Conservation (phyloP, 2,888 invertebrate species). For the Empis stercorea region DNA sequence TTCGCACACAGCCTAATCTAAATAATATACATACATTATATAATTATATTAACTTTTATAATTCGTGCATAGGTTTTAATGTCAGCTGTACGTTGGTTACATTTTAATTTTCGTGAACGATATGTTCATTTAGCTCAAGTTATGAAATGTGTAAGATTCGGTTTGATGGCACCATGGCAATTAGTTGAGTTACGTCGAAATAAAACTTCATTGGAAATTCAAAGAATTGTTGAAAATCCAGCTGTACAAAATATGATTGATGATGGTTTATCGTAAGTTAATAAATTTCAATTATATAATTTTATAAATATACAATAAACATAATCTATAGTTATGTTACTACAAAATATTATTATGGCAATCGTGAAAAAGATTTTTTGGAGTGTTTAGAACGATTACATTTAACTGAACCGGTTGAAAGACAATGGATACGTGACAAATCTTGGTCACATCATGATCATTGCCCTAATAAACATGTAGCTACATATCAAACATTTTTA, state of each 20-base stretch:
- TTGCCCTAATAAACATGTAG: conserved; percentile 23
- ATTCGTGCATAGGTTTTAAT: conserved; percentile 64
- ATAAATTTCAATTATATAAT: background rate
- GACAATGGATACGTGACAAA: conserved; percentile 57
- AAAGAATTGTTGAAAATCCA: conserved; percentile 51
- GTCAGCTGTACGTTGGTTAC: conserved; percentile 69
- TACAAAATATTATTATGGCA: conserved; percentile 63
- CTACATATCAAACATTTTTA: conserved; percentile 24
- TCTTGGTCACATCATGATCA: conserved; percentile 25
- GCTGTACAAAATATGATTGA: conserved; percentile 66
- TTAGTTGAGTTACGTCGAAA: conserved; percentile 64
- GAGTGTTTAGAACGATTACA: conserved; percentile 58
- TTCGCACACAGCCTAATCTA: too few relatives aligned
- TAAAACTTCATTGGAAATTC: conserved; percentile 57
- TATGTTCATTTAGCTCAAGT: conserved; percentile 45
- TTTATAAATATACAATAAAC: background rate
- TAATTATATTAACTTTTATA: too few relatives aligned
- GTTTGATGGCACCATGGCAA: conserved; percentile 67
- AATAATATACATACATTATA: too few relatives aligned
- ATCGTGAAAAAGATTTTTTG: conserved; percentile 56
- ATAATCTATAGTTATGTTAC: conserved; percentile 49
- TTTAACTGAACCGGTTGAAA: conserved; percentile 53
- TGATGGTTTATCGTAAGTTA: conserved; percentile 63
- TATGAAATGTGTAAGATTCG: conserved; percentile 61
- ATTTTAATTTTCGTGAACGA: conserved; percentile 54